Percentiles rank a stretch among this genome's conserved stretches.
Evolutionary conservation across 1,140 invertebrate species (phyloP).

Genomic region (Trypoxylus dichotomus): DNA sequence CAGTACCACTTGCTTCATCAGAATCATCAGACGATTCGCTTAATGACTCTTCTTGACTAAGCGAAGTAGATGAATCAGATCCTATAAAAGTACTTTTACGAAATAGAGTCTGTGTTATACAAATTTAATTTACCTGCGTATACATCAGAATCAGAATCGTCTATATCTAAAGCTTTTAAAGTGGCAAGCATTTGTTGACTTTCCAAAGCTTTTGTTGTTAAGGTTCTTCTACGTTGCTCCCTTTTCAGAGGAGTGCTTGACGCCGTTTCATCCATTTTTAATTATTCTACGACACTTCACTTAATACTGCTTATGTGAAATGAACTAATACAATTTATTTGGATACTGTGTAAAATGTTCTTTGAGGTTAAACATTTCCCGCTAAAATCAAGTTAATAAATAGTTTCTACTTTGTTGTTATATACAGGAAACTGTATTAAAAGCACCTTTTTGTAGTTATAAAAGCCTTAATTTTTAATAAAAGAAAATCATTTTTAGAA

Average conservation of each 20-base stretch:
- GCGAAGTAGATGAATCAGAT: not conserved
- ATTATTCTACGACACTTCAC: not conserved
- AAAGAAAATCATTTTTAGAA: no score
- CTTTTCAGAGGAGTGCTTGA: not conserved
- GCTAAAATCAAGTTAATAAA: not conserved
- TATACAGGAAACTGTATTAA: not conserved
- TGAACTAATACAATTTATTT: no score
- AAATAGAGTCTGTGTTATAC: not conserved
- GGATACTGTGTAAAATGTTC: no score
- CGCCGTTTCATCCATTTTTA: not conserved
- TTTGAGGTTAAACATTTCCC: not conserved
- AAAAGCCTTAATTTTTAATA: no score
- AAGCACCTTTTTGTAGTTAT: no score
- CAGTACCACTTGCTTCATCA: not conserved
- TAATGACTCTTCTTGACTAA: not conserved
- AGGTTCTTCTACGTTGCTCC: not conserved
- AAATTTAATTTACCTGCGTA: not conserved
- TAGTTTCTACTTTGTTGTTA: not conserved
- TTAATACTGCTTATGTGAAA: no score
- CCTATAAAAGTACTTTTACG: not conserved
- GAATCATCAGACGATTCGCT: not conserved
- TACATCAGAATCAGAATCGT: not conserved
- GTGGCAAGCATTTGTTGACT: not conserved
- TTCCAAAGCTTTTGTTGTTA: conserved; percentile 18
- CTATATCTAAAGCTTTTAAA: not conserved